These are phyloP conservation scores for Apocheima hispidaria DNA, from an alignment of 2,888 invertebrate species.

Conservation along the genomic window DNA sequence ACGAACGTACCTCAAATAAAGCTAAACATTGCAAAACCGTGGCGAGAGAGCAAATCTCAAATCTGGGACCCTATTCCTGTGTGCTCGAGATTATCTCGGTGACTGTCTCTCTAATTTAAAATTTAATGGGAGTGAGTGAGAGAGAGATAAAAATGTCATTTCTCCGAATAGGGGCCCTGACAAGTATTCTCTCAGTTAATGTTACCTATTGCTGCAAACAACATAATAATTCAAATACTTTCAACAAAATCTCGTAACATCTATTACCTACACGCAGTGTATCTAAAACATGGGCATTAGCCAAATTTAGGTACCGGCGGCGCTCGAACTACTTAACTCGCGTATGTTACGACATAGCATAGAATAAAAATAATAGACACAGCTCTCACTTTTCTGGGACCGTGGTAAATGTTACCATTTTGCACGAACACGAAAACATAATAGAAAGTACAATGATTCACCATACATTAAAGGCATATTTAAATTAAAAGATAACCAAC, in stretches of 20 bases:
- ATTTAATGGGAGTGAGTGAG: too few relatives aligned
- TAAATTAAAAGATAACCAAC: too few relatives aligned
- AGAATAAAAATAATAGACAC: not conserved
- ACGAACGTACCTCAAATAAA: not conserved
- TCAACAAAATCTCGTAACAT: slow-evolving; percentile 8
- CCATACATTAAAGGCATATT: not conserved
- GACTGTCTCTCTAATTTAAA: too few relatives aligned
- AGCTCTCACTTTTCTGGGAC: slow-evolving; percentile 15
- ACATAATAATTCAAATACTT: slow-evolving; percentile 4
- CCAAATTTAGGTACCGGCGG: slow-evolving; percentile 4
- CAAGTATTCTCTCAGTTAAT: not conserved
- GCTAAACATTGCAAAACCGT: not conserved
- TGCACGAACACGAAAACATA: slow-evolving; percentile 3
- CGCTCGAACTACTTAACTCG: slow-evolving; percentile 4
- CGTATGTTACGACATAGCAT: not conserved
- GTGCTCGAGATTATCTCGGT: too few relatives aligned
- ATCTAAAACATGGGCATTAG: slow-evolving; percentile 16
- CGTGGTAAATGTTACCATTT: slow-evolving; percentile 8
- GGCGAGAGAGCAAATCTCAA: not conserved
- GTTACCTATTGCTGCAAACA: slow-evolving; percentile 10
- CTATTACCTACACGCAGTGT: slow-evolving; percentile 17
- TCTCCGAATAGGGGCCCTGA: too few relatives aligned
- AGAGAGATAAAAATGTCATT: too few relatives aligned
- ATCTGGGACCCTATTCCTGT: too few relatives aligned
- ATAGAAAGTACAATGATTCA: not conserved